Percentiles rank a stretch among this genome's conserved stretches.
phyloP scores from a whole-genome alignment of 1,140 invertebrate genomes.

The Cherax destructor region DNA sequence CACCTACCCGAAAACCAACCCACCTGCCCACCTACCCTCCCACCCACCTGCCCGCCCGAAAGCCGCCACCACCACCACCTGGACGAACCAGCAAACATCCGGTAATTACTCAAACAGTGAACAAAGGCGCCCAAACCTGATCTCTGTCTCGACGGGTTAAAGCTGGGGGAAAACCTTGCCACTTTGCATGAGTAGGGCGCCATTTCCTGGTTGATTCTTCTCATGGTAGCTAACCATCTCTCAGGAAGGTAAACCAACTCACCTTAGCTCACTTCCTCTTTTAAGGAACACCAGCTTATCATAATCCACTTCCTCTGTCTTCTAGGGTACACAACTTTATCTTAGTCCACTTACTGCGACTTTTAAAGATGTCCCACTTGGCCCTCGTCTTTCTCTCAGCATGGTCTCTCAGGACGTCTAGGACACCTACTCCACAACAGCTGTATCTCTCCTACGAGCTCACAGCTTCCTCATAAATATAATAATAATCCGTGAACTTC shows the following conservation, averaged over 20 bases:
- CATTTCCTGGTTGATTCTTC: slow-evolving; percentile 21
- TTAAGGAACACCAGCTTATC: too few species aligned
- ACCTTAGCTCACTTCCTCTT: neutral
- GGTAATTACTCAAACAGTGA: slow-evolving; percentile 60
- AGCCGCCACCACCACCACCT: slow-evolving; percentile 11
- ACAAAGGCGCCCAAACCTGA: slow-evolving; percentile 59
- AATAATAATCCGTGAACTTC: too few species aligned
- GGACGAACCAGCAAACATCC: slow-evolving; percentile 46
- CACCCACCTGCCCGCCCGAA: neutral
- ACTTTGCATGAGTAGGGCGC: neutral
- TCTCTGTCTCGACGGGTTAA: slow-evolving; percentile 22
- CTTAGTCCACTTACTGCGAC: too few species aligned
- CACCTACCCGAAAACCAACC: too few species aligned
- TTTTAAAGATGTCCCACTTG: too few species aligned
- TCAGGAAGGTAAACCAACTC: neutral
- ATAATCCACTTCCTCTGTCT: too few species aligned
- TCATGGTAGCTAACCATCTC: neutral
- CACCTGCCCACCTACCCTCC: neutral
- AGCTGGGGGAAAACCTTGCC: neutral
- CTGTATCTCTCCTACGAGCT: too few species aligned
- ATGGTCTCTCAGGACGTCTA: too few species aligned
- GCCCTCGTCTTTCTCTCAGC: too few species aligned
- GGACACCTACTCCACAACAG: too few species aligned
- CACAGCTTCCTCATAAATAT: too few species aligned
- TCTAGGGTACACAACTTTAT: too few species aligned